Conservation (phyloP, 2,113 vertebrate genomes). For the Ptilorrhoa leucosticta region DNA sequence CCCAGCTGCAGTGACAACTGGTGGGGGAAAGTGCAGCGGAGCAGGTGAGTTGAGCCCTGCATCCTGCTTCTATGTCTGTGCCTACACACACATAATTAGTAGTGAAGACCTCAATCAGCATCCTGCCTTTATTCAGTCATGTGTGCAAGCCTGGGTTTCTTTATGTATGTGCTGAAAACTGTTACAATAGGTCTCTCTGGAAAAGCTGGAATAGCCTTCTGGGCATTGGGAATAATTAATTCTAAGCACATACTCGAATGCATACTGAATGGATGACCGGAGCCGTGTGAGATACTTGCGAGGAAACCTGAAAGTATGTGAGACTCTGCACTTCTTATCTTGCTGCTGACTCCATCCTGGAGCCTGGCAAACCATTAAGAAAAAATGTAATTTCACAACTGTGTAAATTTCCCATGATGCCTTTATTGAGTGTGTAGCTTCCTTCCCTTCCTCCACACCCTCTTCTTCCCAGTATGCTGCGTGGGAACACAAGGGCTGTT, state of each 20-base stretch:
- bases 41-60: not conserved
- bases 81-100: not conserved
- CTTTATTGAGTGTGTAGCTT: not conserved
- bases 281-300: not conserved
- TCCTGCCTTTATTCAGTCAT: not conserved
- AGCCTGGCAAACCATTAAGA: not conserved
- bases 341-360: not conserved
- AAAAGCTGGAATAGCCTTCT: not conserved
- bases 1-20: not conserved
- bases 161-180: not conserved
- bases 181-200: not conserved
- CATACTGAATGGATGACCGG: not conserved
- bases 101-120: not conserved
- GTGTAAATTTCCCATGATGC: not conserved
- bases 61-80: not conserved
- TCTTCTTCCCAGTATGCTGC: not conserved
- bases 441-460: not conserved
- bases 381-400: not conserved
- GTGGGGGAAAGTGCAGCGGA: not conserved
- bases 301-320: not conserved
- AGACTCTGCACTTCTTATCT: not conserved
- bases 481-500: not conserved
- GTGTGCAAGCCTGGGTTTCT: not conserved
- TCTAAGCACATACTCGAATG: not conserved
- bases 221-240: not conserved